phyloP scores from a whole-genome alignment of 2,888 invertebrate genomes.

The Petrolisthes cinctipes region DNA sequence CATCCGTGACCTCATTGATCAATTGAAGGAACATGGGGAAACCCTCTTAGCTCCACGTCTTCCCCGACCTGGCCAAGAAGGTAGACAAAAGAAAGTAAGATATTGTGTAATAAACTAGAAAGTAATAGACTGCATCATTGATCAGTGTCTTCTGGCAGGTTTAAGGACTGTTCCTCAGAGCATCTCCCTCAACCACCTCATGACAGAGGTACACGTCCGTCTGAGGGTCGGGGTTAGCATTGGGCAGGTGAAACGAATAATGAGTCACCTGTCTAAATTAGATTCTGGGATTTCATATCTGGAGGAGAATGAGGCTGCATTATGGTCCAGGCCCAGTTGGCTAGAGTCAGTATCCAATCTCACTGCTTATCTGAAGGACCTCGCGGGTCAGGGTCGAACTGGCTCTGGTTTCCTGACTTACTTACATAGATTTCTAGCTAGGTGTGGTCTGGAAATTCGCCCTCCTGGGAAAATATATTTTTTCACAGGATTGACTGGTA shows the following conservation, averaged over 20 bases:
- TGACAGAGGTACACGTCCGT: neutral
- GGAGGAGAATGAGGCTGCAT: neutral
- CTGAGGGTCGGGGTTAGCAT: neutral
- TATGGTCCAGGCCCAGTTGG: neutral
- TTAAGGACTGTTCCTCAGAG: neutral
- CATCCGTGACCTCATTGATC: neutral
- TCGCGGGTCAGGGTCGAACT: neutral
- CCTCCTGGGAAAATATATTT: neutral
- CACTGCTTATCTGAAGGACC: neutral
- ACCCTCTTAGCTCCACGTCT: neutral
- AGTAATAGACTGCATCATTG: neutral
- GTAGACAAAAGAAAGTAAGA: neutral
- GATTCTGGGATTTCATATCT: neutral
- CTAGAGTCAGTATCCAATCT: neutral
- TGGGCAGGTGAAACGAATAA: neutral
- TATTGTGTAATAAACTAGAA: neutral
- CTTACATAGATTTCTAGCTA: neutral
- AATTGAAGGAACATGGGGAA: neutral
- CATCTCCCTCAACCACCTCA: neutral
- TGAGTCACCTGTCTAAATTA: neutral
- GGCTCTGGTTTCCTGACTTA: constrained; percentile 1
- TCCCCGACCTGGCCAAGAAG: neutral
- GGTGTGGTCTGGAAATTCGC: constrained; percentile 4
- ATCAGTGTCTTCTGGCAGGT: constrained; percentile 1
- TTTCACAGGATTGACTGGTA: too few species aligned